phyloP scores from a whole-genome alignment of 2,888 invertebrate species.

The Polyommatus icarus region DNA sequence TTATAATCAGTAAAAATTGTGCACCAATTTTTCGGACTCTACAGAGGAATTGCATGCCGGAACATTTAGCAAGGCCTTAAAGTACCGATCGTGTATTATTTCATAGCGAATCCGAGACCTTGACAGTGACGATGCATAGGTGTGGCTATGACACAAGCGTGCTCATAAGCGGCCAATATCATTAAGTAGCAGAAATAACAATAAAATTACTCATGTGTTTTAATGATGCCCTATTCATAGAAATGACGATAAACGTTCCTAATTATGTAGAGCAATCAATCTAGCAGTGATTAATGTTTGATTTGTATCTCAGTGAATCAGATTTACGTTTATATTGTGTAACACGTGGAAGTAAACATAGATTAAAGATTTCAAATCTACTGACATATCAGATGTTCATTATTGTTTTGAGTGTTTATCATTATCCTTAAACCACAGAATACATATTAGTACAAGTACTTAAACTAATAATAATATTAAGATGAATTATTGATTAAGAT shows the following conservation, averaged over 20 bases:
- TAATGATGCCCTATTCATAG: not conserved
- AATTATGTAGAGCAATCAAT: not conserved
- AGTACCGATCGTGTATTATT: constrained; percentile 31
- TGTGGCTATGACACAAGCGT: constrained; percentile 38
- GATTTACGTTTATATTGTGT: not conserved
- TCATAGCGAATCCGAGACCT: constrained; percentile 38
- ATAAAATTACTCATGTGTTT: not conserved
- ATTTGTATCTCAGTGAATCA: not conserved
- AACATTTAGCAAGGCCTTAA: not conserved
- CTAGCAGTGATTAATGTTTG: not conserved
- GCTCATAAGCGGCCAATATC: not conserved
- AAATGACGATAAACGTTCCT: not conserved
- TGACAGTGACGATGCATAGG: constrained; percentile 44
- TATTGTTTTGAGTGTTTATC: not conserved
- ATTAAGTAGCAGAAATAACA: not conserved
- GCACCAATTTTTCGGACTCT: not conserved
- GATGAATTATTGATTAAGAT: too few relatives aligned
- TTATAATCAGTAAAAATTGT: too few relatives aligned
- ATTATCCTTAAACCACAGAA: not conserved
- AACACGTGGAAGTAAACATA: not conserved
- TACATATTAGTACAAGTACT: too few relatives aligned
- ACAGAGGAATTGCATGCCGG: not conserved
- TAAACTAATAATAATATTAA: too few relatives aligned
- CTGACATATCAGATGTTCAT: not conserved
- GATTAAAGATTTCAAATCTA: not conserved